Percentiles rank a stretch among this genome's conserved stretches.
phyloP scores from a whole-genome alignment of 2,797 vertebrate genomes.

The Amphiprion clarkii region DNA sequence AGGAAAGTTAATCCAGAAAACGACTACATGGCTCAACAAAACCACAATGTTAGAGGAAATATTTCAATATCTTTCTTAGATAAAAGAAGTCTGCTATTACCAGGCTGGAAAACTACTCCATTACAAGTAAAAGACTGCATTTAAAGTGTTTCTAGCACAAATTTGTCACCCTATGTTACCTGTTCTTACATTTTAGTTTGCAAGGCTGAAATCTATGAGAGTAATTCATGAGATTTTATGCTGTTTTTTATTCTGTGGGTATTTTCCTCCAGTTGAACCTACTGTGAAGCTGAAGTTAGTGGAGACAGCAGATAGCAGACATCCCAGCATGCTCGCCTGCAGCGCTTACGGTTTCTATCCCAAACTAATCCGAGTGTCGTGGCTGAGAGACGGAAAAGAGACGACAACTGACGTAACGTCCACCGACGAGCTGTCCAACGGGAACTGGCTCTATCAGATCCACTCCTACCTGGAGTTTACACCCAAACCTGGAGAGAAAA shows the following conservation, averaged over 20 bases:
- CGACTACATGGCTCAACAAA: no score
- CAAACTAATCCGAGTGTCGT: slow-evolving; percentile 70
- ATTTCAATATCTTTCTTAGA: no score
- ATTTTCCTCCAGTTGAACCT: slow-evolving; percentile 63
- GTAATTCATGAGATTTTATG: not conserved
- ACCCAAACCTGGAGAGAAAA: slow-evolving; percentile 76
- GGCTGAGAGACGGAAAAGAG: slow-evolving; percentile 74
- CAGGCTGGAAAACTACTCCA: no score
- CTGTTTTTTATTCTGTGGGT: not conserved
- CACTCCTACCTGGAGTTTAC: slow-evolving; percentile 76
- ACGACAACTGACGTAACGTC: slow-evolving; percentile 47
- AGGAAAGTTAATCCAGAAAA: no score
- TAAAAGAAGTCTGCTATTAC: no score
- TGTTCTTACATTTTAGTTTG: no score
- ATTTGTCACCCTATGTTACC: no score
- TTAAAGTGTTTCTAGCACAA: no score
- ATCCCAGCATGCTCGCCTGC: slow-evolving; percentile 78
- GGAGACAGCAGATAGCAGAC: slow-evolving; percentile 34
- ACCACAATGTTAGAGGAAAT: no score
- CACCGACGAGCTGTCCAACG: slow-evolving; percentile 68
- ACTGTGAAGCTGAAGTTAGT: slow-evolving; percentile 58
- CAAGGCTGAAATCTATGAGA: no score
- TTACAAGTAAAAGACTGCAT: no score
- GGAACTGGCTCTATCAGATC: slow-evolving; percentile 84
- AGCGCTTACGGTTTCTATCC: slow-evolving; percentile 83